phyloP scores from a whole-genome alignment of 1,140 invertebrate species.

The Caenorhabditis remanei region DNA sequence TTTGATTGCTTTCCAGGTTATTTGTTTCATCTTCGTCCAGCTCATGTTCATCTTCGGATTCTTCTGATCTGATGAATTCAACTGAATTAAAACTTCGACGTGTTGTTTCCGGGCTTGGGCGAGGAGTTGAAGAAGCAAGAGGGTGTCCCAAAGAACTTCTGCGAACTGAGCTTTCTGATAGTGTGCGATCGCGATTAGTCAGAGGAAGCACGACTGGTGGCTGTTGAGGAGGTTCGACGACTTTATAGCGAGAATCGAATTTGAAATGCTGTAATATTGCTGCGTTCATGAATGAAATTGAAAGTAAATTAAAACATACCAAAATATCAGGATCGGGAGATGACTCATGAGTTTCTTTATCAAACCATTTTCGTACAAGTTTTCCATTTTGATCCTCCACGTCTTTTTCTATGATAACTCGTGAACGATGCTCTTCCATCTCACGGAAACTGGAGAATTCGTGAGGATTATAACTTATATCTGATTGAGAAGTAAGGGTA shows the following conservation, averaged over 20 bases:
- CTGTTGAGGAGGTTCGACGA: not conserved
- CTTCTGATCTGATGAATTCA: not conserved
- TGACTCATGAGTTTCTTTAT: not conserved
- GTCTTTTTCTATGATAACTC: not conserved
- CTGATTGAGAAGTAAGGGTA: too few species aligned
- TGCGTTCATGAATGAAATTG: not conserved
- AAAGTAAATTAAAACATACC: not conserved
- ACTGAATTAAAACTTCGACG: not conserved
- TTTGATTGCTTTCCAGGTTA: not conserved
- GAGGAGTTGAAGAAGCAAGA: not conserved
- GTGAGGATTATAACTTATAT: not conserved
- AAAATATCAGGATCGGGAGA: not conserved
- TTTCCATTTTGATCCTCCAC: not conserved
- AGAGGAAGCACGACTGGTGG: not conserved
- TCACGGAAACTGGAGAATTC: not conserved
- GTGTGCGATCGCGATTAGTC: not conserved
- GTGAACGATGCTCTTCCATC: not conserved
- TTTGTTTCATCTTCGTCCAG: not conserved
- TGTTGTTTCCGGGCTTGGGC: not conserved
- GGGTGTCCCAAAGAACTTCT: not conserved
- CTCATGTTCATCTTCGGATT: not conserved
- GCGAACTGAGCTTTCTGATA: not conserved
- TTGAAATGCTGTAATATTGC: not conserved
- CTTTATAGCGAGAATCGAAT: not conserved
- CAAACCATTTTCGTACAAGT: not conserved